Evolutionary conservation across 2,888 invertebrate species (phyloP).

Genomic region (Oxytorus armatus): DNA sequence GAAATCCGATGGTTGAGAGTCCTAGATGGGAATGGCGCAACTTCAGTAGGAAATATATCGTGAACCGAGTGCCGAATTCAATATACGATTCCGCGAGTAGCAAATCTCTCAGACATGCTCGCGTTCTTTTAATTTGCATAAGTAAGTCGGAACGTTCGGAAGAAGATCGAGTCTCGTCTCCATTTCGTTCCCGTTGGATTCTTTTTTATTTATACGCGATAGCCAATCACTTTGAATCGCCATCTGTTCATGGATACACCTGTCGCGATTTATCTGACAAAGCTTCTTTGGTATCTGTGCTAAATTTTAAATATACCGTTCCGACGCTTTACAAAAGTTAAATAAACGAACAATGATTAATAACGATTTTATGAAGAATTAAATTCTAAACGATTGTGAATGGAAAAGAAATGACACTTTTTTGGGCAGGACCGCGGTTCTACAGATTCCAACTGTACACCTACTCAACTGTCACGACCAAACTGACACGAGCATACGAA

Average conservation of each 20-base stretch:
- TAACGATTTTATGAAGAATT: too few species aligned
- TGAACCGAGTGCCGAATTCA: constrained; percentile 15
- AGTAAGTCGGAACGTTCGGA: constrained; percentile 41
- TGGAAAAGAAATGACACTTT: too few species aligned
- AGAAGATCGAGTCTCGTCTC: not conserved
- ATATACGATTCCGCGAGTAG: constrained; percentile 20
- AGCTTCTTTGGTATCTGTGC: not conserved
- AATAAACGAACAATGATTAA: too few species aligned
- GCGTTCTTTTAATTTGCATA: constrained; percentile 45
- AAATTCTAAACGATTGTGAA: not conserved
- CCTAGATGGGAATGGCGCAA: not conserved
- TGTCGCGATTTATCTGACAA: not conserved
- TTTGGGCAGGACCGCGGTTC: too few species aligned
- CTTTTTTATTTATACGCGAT: not conserved
- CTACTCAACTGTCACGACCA: too few species aligned
- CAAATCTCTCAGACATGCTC: constrained; percentile 8
- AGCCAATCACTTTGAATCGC: not conserved
- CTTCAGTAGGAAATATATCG: not conserved
- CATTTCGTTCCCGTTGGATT: constrained; percentile 6
- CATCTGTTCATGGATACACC: not conserved
- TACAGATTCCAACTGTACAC: too few species aligned
- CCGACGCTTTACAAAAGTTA: not conserved
- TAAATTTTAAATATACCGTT: not conserved
- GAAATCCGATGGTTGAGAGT: constrained; percentile 4
- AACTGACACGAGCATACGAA: too few species aligned